phyloP scores from a whole-genome alignment of 2,888 invertebrate genomes.

The Cheilosia urbana region DNA sequence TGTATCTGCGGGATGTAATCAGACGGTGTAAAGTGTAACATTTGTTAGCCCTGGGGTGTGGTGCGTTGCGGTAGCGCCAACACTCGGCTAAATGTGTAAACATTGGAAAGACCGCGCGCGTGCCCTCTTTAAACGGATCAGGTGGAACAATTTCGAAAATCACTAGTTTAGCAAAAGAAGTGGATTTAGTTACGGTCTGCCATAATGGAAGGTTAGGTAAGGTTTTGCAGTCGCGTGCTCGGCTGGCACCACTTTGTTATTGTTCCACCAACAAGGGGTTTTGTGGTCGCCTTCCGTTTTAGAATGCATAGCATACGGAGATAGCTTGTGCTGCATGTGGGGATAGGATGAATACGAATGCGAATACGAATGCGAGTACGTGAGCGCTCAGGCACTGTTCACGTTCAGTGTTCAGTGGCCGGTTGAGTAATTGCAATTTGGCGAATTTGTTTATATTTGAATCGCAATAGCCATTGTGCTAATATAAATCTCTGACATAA shows the following conservation, averaged over 20 bases:
- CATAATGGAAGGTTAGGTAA: conserved; percentile 49
- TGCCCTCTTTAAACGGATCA: conserved; percentile 29
- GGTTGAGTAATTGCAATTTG: conserved; percentile 48
- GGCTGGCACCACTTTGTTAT: conserved; percentile 15
- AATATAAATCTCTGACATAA: conserved; percentile 62
- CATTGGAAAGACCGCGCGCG: conserved; percentile 10
- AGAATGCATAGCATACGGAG: background rate
- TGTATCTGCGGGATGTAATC: conserved; percentile 57
- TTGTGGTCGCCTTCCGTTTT: conserved; percentile 44
- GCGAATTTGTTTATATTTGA: conserved; percentile 53
- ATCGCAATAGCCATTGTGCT: conserved; percentile 10
- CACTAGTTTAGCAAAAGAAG: conserved; percentile 58
- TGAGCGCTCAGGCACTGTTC: background rate
- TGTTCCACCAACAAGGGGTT: conserved; percentile 30
- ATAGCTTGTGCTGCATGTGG: background rate
- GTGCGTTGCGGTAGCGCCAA: conserved; percentile 51
- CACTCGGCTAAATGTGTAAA: conserved; percentile 47
- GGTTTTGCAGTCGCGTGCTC: conserved; percentile 22
- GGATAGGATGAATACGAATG: background rate
- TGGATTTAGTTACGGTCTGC: conserved; percentile 66
- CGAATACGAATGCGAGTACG: background rate
- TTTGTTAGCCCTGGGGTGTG: conserved; percentile 17
- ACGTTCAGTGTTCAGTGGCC: background rate
- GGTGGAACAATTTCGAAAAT: conserved; percentile 65
- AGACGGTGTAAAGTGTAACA: conserved; percentile 44